Base-by-base conservation (phyloP, 2,113 vertebrate species). In the Colistium nudipinnis region DNA sequence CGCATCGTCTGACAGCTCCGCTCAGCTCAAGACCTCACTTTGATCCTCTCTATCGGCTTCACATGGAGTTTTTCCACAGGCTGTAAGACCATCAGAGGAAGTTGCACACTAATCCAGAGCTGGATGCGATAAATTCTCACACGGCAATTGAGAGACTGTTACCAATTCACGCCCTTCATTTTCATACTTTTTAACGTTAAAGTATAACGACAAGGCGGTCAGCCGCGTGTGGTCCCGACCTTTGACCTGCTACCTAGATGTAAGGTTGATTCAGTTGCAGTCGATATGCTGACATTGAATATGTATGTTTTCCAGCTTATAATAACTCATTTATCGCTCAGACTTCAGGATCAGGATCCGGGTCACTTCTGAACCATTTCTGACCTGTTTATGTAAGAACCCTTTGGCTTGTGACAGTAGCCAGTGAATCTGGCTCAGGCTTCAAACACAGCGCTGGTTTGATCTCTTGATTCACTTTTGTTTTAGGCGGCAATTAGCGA, bases 361-460 rank as follows among this genome's bases (percentile, higher is more conserved):
- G 71, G 73, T 74, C 78, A 56, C 57, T 38, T 76, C 22, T 76
- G 44, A 28, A 0, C 16, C 13, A 55, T 49, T 66, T 62, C 62
- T 75, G 62, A 78, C 56, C 67, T 4, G 19, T 87, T 92, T 88
- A 90, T 64, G 62, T 81, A 88, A 89, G 72, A 64, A 38, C 63
- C 22, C 55, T 41, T 39, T 67, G 79, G 53, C 75, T 56, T 61
- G 66, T 75, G 74, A 87, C 65, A 73, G 16, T 54, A 55, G 51
- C 55, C 55, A 28, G 19, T 57, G 30, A 74, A 44, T 49, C 49
- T 2, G 54, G 22, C 56, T 43, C 61, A 6, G 36, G 24, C 60
- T 41, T 41, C 63, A 77, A 82, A 56, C 70, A 70, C 52, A 70
- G 55, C 9, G 8, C 56, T 6, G 76, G 62, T 85, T 79, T 88